These are phyloP conservation scores for Thaumetopoea pityocampa DNA, from an alignment of 1,140 invertebrate genomes.

Conservation along the genomic window DNA sequence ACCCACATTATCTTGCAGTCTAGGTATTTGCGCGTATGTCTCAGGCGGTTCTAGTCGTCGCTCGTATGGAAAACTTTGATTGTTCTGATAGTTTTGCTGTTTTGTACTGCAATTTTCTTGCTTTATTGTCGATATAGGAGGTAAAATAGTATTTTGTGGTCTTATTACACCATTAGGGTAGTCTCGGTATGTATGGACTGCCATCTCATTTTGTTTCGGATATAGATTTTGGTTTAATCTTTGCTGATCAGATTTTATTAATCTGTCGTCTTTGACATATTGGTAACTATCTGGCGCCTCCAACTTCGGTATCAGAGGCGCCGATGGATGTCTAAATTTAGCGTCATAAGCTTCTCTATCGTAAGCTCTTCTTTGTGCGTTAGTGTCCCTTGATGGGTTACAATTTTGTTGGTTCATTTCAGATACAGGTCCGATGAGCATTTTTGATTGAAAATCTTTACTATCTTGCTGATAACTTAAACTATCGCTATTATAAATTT, in stretches of 20 bases:
- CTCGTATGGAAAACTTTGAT: constrained; percentile 47
- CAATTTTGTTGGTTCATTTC: constrained; percentile 71
- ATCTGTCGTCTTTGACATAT: constrained; percentile 55
- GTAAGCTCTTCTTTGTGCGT: constrained; percentile 61
- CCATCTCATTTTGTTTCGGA: constrained; percentile 41
- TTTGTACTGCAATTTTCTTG: constrained; percentile 65
- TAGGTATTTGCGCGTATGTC: constrained; percentile 39
- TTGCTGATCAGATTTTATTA: constrained; percentile 42
- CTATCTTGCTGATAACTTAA: constrained; percentile 69
- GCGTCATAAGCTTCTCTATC: constrained; percentile 56
- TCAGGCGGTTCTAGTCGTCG: constrained; percentile 38
- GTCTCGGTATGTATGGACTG: constrained; percentile 39
- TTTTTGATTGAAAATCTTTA: constrained; percentile 76
- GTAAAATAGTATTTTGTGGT: constrained; percentile 52
- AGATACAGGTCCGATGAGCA: constrained; percentile 74
- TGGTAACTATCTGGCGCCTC: constrained; percentile 66
- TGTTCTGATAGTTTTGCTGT: constrained; percentile 40
- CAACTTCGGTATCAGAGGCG: constrained; percentile 66
- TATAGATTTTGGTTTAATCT: constrained; percentile 36
- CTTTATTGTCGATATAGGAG: constrained; percentile 74
- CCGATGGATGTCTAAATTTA: constrained; percentile 58
- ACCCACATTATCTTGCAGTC: constrained; percentile 53
- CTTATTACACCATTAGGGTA: constrained; percentile 44
- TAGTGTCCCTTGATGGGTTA: constrained; percentile 42
- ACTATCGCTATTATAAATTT: constrained; percentile 69